Percentiles rank a stretch among this genome's conserved stretches.
phyloP scores from a whole-genome alignment of 2,113 vertebrate genomes.

The Apteryx mantelli region DNA sequence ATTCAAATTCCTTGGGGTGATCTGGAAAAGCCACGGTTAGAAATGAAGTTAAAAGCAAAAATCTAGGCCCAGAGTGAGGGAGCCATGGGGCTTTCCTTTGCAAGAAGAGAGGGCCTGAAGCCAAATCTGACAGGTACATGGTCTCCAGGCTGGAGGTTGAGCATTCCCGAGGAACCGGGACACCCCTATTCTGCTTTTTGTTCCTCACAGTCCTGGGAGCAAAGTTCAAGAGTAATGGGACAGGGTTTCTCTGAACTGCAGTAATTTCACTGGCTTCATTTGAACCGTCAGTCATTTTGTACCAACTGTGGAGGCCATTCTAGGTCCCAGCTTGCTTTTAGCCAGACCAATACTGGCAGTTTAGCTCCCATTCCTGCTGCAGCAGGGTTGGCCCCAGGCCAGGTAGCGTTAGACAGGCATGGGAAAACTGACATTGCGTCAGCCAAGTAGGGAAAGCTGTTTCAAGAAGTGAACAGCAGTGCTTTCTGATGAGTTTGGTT shows the following conservation, averaged over 20 bases:
- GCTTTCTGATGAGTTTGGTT: background rate
- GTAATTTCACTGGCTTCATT: background rate
- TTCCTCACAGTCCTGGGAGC: background rate
- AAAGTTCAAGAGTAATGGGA: background rate
- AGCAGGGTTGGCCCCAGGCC: background rate
- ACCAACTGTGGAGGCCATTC: background rate
- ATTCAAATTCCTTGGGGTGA: background rate
- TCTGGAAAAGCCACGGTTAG: background rate
- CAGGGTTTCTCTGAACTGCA: rapidly evolving
- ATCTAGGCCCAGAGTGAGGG: background rate
- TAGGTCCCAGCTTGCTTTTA: background rate
- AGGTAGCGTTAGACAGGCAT: background rate
- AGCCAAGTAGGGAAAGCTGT: background rate
- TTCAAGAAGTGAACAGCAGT: background rate
- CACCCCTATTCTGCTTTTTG: no score
- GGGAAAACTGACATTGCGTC: rapidly evolving
- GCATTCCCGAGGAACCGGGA: background rate
- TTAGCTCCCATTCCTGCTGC: background rate
- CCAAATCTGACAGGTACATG: background rate
- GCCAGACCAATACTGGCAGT: background rate
- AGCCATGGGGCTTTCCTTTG: background rate
- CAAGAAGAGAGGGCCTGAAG: background rate
- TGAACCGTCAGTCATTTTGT: background rate
- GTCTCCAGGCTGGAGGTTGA: background rate
- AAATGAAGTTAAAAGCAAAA: background rate